phyloP scores from a whole-genome alignment of 2,113 vertebrate species.

The Xerus inauris region DNA sequence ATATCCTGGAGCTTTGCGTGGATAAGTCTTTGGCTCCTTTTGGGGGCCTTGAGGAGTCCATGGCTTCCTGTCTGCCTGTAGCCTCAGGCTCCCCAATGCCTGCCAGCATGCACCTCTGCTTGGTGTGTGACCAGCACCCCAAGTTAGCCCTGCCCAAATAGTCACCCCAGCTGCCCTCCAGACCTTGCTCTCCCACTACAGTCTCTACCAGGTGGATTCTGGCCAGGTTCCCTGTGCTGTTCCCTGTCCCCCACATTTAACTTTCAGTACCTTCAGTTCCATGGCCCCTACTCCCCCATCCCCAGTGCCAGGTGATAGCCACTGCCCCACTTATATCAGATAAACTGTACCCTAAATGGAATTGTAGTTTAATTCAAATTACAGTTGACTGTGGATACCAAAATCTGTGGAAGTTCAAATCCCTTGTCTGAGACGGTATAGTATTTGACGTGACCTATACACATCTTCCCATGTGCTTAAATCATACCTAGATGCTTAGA shows the following conservation, averaged over 20 bases:
- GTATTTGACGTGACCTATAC: not conserved
- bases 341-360: not conserved
- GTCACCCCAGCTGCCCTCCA: not conserved
- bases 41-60: not conserved
- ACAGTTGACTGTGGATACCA: not conserved
- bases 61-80: not conserved
- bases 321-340: not conserved
- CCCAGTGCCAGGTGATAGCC: too few relatives aligned
- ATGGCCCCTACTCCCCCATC: rapidly evolving
- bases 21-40: not conserved
- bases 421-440: not conserved
- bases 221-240: not conserved
- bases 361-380: not conserved
- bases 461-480: not conserved
- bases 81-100: not conserved
- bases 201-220: not conserved
- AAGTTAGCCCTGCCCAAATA: not conserved
- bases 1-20: not conserved
- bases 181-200: not conserved
- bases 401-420: not conserved
- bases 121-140: not conserved
- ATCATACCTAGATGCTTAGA: not conserved
- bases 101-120: not conserved
- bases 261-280: not conserved
- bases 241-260: not conserved